Conservation (phyloP, 2,797 vertebrate genomes). For the Helarctos malayanus region DNA sequence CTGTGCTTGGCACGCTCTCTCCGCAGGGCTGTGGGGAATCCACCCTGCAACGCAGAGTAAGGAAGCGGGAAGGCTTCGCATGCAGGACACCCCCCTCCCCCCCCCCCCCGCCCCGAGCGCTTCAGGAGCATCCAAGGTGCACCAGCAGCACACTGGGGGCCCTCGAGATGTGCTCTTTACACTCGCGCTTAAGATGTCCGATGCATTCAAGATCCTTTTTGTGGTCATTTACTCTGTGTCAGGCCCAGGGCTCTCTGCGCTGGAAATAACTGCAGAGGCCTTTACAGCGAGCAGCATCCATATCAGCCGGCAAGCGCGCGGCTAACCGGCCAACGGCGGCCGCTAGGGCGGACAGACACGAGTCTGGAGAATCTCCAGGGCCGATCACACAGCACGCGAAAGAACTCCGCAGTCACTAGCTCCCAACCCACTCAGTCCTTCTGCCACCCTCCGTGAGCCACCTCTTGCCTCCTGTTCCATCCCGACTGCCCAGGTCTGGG, state of each 20-base stretch:
- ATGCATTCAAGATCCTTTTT: neutral
- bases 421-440: neutral
- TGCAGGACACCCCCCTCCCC: neutral
- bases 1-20: neutral
- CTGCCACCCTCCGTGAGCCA: neutral
- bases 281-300: neutral
- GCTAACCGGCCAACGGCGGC: neutral
- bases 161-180: neutral
- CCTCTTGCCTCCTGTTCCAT: neutral
- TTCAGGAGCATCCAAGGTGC: neutral
- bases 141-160: accelerated
- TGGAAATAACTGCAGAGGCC: neutral
- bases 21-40: neutral
- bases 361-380: neutral
- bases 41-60: neutral
- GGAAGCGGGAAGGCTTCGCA: neutral
- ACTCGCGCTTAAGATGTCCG: neutral
- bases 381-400: neutral
- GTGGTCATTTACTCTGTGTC: neutral
- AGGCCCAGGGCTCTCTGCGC: neutral
- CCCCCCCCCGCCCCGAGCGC: accelerated
- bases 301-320: neutral
- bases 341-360: neutral
- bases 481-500: neutral
- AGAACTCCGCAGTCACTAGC: neutral